Conservation (phyloP, 2,797 vertebrate species). For the Ataeniobius toweri region DNA sequence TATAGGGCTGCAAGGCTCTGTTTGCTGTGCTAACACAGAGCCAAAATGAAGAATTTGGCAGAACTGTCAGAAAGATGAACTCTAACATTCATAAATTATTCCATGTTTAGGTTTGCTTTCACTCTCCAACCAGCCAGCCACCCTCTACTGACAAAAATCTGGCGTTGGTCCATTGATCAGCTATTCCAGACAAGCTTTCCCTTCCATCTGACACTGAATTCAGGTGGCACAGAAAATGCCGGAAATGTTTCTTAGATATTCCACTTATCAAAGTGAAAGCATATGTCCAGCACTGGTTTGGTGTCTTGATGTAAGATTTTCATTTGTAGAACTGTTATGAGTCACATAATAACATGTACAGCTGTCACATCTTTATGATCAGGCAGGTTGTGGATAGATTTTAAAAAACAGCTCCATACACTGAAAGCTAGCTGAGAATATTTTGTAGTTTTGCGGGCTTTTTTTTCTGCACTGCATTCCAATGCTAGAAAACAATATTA, state of each 20-base stretch:
- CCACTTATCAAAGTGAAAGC: not conserved
- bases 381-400: not conserved
- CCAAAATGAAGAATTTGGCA: not conserved
- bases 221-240: not conserved
- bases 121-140: not conserved
- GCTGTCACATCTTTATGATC: not conserved
- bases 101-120: not conserved
- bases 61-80: not conserved
- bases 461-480: not conserved
- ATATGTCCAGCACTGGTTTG: not conserved
- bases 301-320: not conserved
- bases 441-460: not conserved
- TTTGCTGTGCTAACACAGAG: not conserved
- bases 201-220: conserved; percentile 1
- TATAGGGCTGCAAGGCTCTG: not conserved
- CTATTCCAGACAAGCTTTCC: not conserved
- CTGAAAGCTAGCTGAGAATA: not conserved
- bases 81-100: not conserved
- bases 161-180: not conserved
- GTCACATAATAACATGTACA: not conserved
- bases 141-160: too few relatives aligned
- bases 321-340: not conserved
- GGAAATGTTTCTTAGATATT: not conserved
- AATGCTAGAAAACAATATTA: not conserved
- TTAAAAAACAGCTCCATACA: not conserved